These are phyloP conservation scores for Xylota segnis DNA, from an alignment of 2,888 invertebrate species.

Conservation along the genomic window DNA sequence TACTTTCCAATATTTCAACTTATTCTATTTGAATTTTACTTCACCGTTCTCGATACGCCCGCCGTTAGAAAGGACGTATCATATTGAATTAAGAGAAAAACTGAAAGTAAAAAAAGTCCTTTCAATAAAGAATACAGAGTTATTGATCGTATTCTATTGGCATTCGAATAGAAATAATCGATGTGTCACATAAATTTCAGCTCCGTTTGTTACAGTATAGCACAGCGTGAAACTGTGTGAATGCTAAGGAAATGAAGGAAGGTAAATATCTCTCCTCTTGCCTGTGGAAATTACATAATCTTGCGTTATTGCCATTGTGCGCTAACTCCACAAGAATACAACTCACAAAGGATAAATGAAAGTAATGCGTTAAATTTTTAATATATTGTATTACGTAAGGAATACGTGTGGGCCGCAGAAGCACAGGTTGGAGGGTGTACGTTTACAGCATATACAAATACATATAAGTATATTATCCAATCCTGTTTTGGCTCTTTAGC, in stretches of 20 bases:
- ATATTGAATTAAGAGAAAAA: conserved; percentile 45
- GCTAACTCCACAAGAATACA: background rate
- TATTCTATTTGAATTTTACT: conserved; percentile 47
- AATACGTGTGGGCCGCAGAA: background rate
- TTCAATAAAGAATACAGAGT: conserved; percentile 52
- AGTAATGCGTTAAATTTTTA: background rate
- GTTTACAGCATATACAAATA: no score
- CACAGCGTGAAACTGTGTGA: conserved; percentile 9
- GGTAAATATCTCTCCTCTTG: background rate
- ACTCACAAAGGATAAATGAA: background rate
- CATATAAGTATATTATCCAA: no score
- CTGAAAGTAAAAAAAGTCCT: conserved; percentile 17
- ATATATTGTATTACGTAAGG: background rate
- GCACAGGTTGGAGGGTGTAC: background rate
- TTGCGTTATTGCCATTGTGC: background rate
- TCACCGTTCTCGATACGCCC: conserved; percentile 7
- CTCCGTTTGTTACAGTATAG: conserved; percentile 32
- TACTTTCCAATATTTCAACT: conserved; percentile 60
- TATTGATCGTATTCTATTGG: conserved; percentile 61
- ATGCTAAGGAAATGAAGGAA: background rate
- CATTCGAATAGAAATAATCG: conserved; percentile 63
- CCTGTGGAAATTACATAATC: background rate
- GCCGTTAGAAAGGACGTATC: conserved; percentile 30
- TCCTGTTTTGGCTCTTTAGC: no score
- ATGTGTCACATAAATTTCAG: conserved; percentile 71